phyloP scores from a whole-genome alignment of 2,888 invertebrate species.

The Machimus rusticus region DNA sequence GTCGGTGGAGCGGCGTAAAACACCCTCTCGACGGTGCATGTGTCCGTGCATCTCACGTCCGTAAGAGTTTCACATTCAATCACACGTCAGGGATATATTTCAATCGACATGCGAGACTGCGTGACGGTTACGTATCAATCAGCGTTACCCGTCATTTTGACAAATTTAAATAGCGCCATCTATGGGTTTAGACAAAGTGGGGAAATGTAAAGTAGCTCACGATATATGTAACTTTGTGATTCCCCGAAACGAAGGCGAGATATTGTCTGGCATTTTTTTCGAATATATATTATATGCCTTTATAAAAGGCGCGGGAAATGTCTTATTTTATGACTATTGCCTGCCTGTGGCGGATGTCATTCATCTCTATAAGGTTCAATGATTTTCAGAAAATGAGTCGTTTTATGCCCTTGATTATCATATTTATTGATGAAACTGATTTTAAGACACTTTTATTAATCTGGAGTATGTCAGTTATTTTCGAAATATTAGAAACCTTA shows the following conservation, averaged over 20 bases:
- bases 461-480: no score
- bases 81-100: slow-evolving; percentile 44
- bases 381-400: slow-evolving; percentile 6
- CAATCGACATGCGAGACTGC: slow-evolving; percentile 52
- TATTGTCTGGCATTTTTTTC: slow-evolving; percentile 21
- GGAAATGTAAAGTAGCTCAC: neutral
- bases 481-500: no score
- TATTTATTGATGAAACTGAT: neutral
- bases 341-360: neutral
- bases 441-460: neutral
- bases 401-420: slow-evolving; percentile 28
- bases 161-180: slow-evolving; percentile 51
- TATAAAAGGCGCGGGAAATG: slow-evolving; percentile 31
- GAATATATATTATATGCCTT: neutral
- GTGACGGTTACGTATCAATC: slow-evolving; percentile 53
- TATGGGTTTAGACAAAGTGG: slow-evolving; percentile 35
- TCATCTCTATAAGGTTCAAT: neutral
- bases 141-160: slow-evolving; percentile 49
- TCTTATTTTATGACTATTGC: slow-evolving; percentile 37
- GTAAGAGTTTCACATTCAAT: slow-evolving; percentile 10
- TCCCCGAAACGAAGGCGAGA: neutral
- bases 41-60: slow-evolving; percentile 7
- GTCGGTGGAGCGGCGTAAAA: neutral
- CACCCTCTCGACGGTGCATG: neutral
- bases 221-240: neutral